Evolutionary conservation across 2,888 invertebrate genomes (phyloP), one percentile per base, ranked within the genome.

Genomic region (Chrysolina americana): DNA sequence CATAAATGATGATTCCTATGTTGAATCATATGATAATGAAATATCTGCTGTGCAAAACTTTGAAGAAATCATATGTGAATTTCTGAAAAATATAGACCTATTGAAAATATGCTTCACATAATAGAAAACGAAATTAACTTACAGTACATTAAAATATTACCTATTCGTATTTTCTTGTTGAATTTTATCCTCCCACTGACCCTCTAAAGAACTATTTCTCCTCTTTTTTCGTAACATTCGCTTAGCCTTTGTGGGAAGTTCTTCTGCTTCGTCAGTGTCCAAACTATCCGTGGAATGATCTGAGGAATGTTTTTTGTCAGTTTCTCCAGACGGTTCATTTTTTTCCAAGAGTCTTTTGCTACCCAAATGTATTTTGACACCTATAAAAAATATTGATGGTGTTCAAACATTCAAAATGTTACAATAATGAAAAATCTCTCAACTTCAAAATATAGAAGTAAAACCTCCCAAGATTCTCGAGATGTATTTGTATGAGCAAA

Each of bases 131-230:
- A 63, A 4, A 28, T 8, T 9, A 59, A 65, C 21, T 41, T 41
- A 21, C 41, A 62, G 28, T 28, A 48, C 13, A 41, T 62, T 17
- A 68, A 28, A 56, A 44, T 28, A 23, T 78, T 78, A 78, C 78
- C 76, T 78, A 74, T 75, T 74, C 53, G 71, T 62, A 65, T 76
- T 75, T 65, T 79, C 79, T 73, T 74, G 77, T 62, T 68, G 70
- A 56, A 68, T 70, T 9, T 73, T 68, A 80, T 91, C 91, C 81
- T 91, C 91, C 90, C 90, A 91, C 1, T 90, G 83, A 78, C 91
- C 91, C 80, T 91, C 91, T 89, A 90, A 89, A 2, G 90, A 90
- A 28, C 91, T 91, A 1, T 90, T 88, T 74, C 90, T 90, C 56
- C 91, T 85, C 78, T 91, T 91, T 81, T 92, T 92, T 9, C 91